phyloP scores from a whole-genome alignment of 2,888 invertebrate species.

The Catonia carolina region DNA sequence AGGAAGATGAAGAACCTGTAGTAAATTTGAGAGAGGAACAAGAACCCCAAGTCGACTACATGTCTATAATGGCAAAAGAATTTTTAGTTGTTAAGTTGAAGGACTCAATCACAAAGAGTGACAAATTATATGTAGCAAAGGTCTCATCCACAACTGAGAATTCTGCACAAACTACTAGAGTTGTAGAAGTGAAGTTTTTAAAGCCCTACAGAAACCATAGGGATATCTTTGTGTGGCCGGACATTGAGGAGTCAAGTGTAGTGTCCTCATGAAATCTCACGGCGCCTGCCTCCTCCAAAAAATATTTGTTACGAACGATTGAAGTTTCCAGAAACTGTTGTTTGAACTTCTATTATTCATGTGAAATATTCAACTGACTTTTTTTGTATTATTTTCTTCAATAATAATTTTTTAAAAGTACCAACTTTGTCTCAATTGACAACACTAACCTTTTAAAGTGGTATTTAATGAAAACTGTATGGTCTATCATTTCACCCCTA shows the following conservation, averaged over 20 bases:
- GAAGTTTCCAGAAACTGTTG: not conserved
- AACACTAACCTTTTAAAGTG: not conserved
- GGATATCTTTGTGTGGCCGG: not conserved
- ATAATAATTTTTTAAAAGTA: not conserved
- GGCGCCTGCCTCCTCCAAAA: not conserved
- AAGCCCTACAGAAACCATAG: not conserved
- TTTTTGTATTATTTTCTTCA: not conserved
- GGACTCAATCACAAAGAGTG: not conserved
- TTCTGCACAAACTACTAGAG: not conserved
- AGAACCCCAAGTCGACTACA: not conserved
- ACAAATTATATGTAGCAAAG: not conserved
- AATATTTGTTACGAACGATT: not conserved
- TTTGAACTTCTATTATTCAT: not conserved
- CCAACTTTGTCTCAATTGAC: not conserved
- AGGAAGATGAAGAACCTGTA: not conserved
- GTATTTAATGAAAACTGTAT: not conserved
- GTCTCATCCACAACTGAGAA: too few species aligned
- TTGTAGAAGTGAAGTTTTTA: not conserved
- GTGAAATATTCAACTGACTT: too few species aligned
- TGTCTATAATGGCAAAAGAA: not conserved
- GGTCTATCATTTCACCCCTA: not conserved
- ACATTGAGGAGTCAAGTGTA: not conserved
- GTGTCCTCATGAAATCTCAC: not conserved
- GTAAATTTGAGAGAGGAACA: not conserved
- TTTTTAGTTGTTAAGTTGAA: not conserved